Conservation (phyloP, 2,888 invertebrate species). For the Leptogaster cylindrica region DNA sequence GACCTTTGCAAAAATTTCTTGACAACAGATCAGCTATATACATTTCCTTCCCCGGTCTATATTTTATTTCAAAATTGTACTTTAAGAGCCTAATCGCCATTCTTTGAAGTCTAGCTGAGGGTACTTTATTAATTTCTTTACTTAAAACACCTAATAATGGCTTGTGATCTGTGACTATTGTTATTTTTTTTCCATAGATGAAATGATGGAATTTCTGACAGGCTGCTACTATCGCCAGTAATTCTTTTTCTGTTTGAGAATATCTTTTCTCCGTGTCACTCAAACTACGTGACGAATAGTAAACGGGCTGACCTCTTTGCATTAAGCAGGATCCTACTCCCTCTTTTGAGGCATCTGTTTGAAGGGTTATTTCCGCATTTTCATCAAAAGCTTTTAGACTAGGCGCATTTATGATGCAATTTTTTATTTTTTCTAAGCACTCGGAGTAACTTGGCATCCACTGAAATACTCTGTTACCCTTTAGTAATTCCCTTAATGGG, state of each 20-base stretch:
- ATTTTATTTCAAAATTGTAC: slow-evolving; percentile 49
- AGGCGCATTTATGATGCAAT: background rate
- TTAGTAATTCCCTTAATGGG: no score
- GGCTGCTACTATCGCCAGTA: background rate
- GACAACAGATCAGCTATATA: slow-evolving; percentile 52
- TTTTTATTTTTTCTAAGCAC: background rate
- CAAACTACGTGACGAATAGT: background rate
- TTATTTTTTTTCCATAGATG: background rate
- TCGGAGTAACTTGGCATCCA: background rate
- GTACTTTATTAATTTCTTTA: slow-evolving; percentile 22
- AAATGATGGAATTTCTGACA: background rate
- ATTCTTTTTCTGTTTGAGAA: background rate
- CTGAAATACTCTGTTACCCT: background rate
- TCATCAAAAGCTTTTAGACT: background rate
- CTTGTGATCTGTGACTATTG: background rate
- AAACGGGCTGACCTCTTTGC: background rate
- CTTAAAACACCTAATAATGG: background rate
- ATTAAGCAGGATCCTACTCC: background rate
- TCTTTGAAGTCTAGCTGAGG: slow-evolving; percentile 51
- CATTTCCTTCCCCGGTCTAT: slow-evolving; percentile 53
- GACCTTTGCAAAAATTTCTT: slow-evolving; percentile 48
- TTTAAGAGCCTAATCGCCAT: slow-evolving; percentile 52
- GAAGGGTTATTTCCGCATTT: background rate
- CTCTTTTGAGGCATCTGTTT: background rate
- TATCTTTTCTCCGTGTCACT: background rate